Evolutionary conservation across 2,888 invertebrate species (phyloP).

Genomic region (Fabriciana adippe): DNA sequence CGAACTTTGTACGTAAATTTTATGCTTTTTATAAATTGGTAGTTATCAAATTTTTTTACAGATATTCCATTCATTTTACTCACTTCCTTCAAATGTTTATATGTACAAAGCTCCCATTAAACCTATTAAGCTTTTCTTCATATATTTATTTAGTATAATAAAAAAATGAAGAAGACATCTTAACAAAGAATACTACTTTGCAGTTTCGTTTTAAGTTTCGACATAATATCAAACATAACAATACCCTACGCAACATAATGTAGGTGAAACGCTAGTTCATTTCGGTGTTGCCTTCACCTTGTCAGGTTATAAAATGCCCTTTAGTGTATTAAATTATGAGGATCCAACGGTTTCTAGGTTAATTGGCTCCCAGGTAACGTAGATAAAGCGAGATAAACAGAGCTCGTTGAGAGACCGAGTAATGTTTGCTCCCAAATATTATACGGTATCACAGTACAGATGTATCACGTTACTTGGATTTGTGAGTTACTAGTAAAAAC

Average conservation of each 20-base stretch:
- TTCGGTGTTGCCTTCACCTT: slow-evolving; percentile 50
- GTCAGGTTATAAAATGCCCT: slow-evolving; percentile 51
- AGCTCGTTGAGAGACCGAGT: slow-evolving; percentile 33
- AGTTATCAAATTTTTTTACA: neutral
- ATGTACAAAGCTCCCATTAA: too few relatives aligned
- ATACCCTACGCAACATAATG: slow-evolving; percentile 19
- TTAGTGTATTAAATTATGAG: slow-evolving; percentile 56
- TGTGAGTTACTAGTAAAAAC: slow-evolving; percentile 1
- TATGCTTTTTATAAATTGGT: neutral
- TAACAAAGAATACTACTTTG: neutral
- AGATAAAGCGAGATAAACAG: slow-evolving; percentile 38
- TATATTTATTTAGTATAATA: too few relatives aligned
- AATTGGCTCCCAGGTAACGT: slow-evolving; percentile 50
- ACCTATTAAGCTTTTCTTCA: too few relatives aligned
- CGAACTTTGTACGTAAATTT: too few relatives aligned
- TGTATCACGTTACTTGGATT: slow-evolving; percentile 25
- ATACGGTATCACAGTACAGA: slow-evolving; percentile 26
- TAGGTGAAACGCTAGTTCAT: slow-evolving; percentile 42
- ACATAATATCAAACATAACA: slow-evolving; percentile 13
- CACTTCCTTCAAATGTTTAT: too few relatives aligned
- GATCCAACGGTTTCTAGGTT: slow-evolving; percentile 53
- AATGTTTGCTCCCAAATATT: slow-evolving; percentile 31
- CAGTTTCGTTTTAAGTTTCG: slow-evolving; percentile 7
- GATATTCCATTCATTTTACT: too few relatives aligned
- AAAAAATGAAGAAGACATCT: too few relatives aligned